Conservation (phyloP, 2,113 vertebrate genomes). For the Isurus oxyrinchus region DNA sequence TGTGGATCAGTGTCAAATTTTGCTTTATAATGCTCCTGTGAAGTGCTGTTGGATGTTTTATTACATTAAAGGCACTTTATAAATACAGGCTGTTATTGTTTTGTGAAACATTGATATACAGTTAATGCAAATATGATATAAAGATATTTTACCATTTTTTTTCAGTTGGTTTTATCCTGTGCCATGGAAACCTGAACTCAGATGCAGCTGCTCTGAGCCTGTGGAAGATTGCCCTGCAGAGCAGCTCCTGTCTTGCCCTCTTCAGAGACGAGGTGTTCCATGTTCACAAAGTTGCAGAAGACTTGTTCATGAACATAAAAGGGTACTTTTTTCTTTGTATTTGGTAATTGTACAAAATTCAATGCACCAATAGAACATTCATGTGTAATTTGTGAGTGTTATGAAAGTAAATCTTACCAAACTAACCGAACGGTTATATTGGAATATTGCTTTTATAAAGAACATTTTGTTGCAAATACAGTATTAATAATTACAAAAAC, state of each 20-base stretch:
- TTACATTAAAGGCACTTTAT: not conserved
- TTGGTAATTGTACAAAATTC: conserved; percentile 28
- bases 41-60: not conserved
- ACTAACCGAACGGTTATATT: not conserved
- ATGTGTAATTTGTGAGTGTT: not conserved
- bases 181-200: conserved; percentile 84
- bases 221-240: conserved; percentile 96
- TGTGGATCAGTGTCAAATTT: not conserved
- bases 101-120: not conserved
- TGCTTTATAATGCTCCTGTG: not conserved
- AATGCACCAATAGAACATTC: not conserved
- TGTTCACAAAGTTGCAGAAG: conserved; percentile 95
- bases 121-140: not conserved
- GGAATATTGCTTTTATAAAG: not conserved
- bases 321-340: conserved; percentile 61
- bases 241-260: conserved; percentile 91
- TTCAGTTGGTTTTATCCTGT: conserved; percentile 95
- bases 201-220: conserved; percentile 83
- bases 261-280: conserved; percentile 97
- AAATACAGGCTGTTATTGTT: not conserved
- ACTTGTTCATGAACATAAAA: conserved; percentile 94
- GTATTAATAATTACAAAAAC: not conserved
- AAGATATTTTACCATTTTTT: conserved; percentile 41
- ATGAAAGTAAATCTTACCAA: not conserved
- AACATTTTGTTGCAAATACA: not conserved